Evolutionary conservation across 1,140 invertebrate genomes (phyloP).

Genomic region (Achroia grisella): DNA sequence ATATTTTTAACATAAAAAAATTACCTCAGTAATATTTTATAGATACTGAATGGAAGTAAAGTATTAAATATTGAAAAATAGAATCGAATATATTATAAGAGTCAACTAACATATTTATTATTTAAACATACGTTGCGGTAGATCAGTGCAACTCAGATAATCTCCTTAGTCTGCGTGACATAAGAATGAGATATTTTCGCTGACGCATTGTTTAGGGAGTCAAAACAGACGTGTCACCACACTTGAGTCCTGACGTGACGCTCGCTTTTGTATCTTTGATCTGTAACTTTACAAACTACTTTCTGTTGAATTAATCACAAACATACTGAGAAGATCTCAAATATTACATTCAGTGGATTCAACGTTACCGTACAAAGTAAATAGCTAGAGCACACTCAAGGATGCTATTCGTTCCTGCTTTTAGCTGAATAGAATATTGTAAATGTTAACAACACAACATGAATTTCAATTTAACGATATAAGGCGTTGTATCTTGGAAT

Average conservation of each 20-base stretch:
- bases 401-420: conserved; percentile 21
- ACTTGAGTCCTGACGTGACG: background rate
- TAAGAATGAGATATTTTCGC: conserved; percentile 33
- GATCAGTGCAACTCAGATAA: conserved; percentile 31
- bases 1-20: too few species aligned
- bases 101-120: too few species aligned
- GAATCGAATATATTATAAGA: too few species aligned
- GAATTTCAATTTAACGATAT: conserved; percentile 35
- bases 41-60: too few species aligned
- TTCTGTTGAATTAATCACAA: conserved; percentile 9
- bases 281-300: conserved; percentile 1
- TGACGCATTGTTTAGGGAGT: conserved; percentile 41
- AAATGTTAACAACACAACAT: conserved; percentile 28
- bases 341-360: conserved; percentile 10
- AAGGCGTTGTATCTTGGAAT: conserved; percentile 4
- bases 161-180: conserved; percentile 38
- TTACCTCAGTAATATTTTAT: too few species aligned
- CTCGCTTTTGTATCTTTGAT: conserved; percentile 1
- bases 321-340: conserved; percentile 6
- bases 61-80: conserved; percentile 5
- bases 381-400: conserved; percentile 14
- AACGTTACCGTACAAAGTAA: conserved; percentile 18
- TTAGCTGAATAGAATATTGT: conserved; percentile 33
- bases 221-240: conserved; percentile 17
- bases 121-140: conserved; percentile 26